These are phyloP conservation scores for Mythimna impura DNA, from an alignment of 2,888 invertebrate species.

Conservation along the genomic window DNA sequence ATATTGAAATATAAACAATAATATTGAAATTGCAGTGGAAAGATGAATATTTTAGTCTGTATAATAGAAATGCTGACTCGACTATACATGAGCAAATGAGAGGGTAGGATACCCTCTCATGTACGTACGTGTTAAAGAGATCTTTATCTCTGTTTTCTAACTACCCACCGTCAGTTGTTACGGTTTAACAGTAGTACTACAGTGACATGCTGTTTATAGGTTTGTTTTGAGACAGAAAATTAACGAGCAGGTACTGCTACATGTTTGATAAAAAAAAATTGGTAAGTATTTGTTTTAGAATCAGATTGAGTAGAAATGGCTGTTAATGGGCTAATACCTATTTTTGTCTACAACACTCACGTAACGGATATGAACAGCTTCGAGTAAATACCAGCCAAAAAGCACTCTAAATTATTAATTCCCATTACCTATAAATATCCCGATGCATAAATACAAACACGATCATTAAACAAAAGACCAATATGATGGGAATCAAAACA, in stretches of 20 bases:
- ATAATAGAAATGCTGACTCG: neutral
- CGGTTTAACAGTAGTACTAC: neutral
- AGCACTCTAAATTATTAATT: neutral
- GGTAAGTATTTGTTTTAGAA: no score
- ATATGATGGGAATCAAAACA: slow-evolving; percentile 61
- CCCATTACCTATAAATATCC: neutral
- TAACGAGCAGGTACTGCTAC: neutral
- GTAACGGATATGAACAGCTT: neutral
- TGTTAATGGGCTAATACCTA: no score
- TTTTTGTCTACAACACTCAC: neutral
- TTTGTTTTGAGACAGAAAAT: slow-evolving; percentile 9
- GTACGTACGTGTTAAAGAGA: slow-evolving; percentile 36
- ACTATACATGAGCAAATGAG: slow-evolving; percentile 32
- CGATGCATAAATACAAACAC: slow-evolving; percentile 27
- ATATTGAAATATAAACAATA: neutral
- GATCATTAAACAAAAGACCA: slow-evolving; percentile 51
- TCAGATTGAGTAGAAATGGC: neutral
- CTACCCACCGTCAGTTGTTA: slow-evolving; percentile 29
- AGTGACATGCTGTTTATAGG: neutral
- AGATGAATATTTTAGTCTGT: neutral
- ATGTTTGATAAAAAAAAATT: no score
- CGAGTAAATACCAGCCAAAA: neutral
- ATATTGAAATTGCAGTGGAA: neutral
- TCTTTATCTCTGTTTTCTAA: slow-evolving; percentile 43
- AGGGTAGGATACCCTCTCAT: neutral